phyloP scores from a whole-genome alignment of 1,140 invertebrate species.

The Drosophila kepulauana region DNA sequence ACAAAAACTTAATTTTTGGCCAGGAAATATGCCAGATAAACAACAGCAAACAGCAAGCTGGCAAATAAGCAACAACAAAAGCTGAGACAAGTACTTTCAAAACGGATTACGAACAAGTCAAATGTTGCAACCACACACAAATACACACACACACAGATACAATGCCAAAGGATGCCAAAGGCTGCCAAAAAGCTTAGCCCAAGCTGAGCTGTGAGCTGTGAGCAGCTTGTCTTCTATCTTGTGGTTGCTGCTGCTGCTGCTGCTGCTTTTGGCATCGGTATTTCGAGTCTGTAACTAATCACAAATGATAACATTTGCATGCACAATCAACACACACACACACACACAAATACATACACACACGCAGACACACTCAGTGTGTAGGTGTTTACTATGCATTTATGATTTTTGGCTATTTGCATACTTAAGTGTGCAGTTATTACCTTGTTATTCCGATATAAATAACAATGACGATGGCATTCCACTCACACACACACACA shows the following conservation, averaged over 20 bases:
- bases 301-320: conserved; percentile 83
- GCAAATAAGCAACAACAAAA: conserved; percentile 11
- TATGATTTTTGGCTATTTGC: conserved; percentile 74
- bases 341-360: background rate
- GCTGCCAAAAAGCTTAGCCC: conserved; percentile 29
- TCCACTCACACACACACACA: conserved; percentile 24
- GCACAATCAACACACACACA: conserved; percentile 51
- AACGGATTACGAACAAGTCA: conserved; percentile 29
- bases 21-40: conserved; percentile 10
- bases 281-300: conserved; percentile 80
- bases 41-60: background rate
- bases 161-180: conserved; percentile 12
- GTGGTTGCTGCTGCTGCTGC: conserved; percentile 35
- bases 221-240: conserved; percentile 45
- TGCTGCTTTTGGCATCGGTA: conserved; percentile 58
- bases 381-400: conserved; percentile 59
- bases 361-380: conserved; percentile 19
- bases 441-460: conserved; percentile 83
- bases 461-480: conserved; percentile 62
- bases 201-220: conserved; percentile 42
- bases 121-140: conserved; percentile 17
- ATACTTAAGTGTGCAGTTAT: conserved; percentile 83
- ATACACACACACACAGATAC: conserved; percentile 3
- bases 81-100: background rate
- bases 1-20: conserved; percentile 61